phyloP scores from a whole-genome alignment of 2,113 vertebrate genomes.

The Sorex fumeus region DNA sequence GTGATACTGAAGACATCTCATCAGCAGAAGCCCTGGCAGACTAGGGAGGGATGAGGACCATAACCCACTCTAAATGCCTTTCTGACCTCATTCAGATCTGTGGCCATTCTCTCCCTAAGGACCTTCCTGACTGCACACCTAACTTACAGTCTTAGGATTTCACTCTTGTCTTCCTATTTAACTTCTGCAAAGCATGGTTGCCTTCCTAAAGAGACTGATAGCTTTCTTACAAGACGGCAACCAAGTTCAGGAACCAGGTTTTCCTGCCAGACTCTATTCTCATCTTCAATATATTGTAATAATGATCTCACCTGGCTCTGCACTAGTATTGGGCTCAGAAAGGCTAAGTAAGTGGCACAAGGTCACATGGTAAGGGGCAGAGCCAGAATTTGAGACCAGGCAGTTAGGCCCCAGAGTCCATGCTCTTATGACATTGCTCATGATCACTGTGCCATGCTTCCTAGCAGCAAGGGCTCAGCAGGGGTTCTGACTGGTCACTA shows the following conservation, averaged over 20 bases:
- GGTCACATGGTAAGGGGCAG: neutral
- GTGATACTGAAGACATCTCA: neutral
- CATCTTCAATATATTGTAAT: neutral
- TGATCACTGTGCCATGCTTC: neutral
- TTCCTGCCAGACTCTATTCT: neutral
- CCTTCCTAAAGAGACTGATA: neutral
- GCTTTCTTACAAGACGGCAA: neutral
- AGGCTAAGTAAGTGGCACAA: neutral
- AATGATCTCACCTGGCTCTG: neutral
- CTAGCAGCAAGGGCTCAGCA: neutral
- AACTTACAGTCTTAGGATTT: too few relatives aligned
- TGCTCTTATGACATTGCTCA: neutral
- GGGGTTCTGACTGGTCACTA: neutral
- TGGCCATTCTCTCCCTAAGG: neutral
- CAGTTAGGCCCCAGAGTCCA: neutral
- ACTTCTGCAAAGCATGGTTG: neutral
- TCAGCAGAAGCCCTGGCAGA: neutral
- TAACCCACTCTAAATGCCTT: neutral
- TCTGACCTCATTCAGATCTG: neutral
- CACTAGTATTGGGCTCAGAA: neutral
- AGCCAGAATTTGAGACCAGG: neutral
- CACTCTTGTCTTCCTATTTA: neutral
- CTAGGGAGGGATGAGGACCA: neutral
- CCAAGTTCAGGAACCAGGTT: neutral
- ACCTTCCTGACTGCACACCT: neutral